Base-by-base conservation (phyloP, 2,113 vertebrate species). In the Zosterops pallidus region DNA sequence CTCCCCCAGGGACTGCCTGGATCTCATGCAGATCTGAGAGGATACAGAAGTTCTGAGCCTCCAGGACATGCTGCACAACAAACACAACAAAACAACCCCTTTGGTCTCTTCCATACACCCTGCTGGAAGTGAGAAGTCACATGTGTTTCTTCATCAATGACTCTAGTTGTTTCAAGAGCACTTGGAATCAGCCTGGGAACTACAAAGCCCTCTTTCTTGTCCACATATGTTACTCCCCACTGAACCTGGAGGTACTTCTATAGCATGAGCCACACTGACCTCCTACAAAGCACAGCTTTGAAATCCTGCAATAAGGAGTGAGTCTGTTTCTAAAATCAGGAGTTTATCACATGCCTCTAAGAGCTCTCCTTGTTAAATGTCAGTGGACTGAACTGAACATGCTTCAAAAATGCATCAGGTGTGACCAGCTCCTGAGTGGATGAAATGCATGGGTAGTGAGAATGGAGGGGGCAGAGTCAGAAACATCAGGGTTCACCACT, bases 381-480 rank as follows among this genome's bases (percentile, higher is more conserved):
- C 57, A 53, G 62, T 42, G 23, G 53, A 42, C 57, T 92, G 65
- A 94, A 82, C n/a, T 49, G 92, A 74, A 57, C 28, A 33, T 7
- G 21, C 49, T 65, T 82, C 91, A 52, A 82, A 85, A 95, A 91
- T 5, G 17, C 81, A 44, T 49, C 62, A 37, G 49, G 31, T 70
- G 64, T 86, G 85, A 91, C 50, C 74, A 76, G 64, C 69, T 81
- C 83, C 62, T 60, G 89, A 63, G 85, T 35, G 42, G 56, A 95
- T 95, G 93, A 96, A 95, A 96, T 94, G 95, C 42, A 86, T n/a
- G 79, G 81, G 60, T 12, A 68, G 95, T 78, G 94, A 95, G 47
- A 64, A 95, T 93, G 95, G 68, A 92, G 21, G 5, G 56, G 80
- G 63, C 42, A 91, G 68, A 83, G 75, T 72, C 35, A 44, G 78